Conservation (phyloP, 2,888 invertebrate species). For the Mactromeris polynyma region DNA sequence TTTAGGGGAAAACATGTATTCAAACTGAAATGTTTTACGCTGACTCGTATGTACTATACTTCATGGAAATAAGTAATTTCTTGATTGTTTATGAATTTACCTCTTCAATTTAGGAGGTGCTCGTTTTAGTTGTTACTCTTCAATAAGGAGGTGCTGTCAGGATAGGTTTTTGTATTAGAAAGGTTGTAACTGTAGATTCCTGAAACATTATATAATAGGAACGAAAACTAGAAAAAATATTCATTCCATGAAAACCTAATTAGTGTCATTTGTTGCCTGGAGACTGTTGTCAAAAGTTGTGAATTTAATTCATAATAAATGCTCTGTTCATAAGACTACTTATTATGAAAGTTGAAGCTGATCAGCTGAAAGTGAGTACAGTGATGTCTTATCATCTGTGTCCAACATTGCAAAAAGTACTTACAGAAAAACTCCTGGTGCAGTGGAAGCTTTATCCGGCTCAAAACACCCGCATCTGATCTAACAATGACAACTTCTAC, state of each 20-base stretch:
- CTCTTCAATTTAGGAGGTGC: background rate
- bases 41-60: background rate
- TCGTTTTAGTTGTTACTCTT: background rate
- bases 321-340: background rate
- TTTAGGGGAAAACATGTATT: background rate
- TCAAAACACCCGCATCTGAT: background rate
- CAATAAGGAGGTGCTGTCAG: background rate
- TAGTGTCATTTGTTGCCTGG: background rate
- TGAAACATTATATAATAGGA: too few relatives aligned
- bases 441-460: background rate
- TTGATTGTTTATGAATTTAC: background rate
- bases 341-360: background rate
- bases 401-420: background rate
- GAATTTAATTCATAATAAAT: conserved; percentile 11
- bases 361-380: background rate
- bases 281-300: background rate
- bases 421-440: background rate
- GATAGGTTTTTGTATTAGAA: too few relatives aligned
- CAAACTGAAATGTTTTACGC: background rate
- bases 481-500: conserved; percentile 18
- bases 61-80: background rate
- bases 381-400: background rate
- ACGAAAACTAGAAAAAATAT: background rate
- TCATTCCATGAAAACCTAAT: background rate
- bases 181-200: background rate